Evolutionary conservation across 30 jellyfish, hydroid and myxozoan genomes (phyloP).

Genomic region (Pelagia noctiluca): DNA sequence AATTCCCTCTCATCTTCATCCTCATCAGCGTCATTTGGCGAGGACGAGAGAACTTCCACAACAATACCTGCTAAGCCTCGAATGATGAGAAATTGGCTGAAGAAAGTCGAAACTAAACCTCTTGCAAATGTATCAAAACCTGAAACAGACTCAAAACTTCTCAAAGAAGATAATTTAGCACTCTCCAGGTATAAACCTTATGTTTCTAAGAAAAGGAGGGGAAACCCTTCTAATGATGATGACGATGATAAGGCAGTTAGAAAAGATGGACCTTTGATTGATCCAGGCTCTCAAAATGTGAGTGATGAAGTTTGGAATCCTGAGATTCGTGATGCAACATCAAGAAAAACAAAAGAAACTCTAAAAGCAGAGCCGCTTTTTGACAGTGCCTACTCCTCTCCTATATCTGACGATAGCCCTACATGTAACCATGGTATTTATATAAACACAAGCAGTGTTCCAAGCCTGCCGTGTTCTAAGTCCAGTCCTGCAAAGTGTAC

Average conservation of each 20-base stretch:
- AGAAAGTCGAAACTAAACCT: background rate
- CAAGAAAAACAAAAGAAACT: background rate
- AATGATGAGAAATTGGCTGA: background rate
- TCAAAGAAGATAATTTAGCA: background rate
- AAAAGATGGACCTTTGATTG: no score
- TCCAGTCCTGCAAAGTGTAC: background rate
- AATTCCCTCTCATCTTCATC: background rate
- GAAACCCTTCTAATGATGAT: background rate
- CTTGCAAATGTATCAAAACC: background rate
- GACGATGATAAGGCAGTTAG: no score
- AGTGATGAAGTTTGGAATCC: background rate
- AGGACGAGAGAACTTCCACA: background rate
- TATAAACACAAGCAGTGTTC: no score
- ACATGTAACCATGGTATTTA: background rate
- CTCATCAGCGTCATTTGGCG: background rate
- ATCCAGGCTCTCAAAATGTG: no score
- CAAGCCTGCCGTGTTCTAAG: background rate
- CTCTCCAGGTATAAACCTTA: background rate
- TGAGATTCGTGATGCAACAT: background rate
- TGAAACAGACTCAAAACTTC: background rate
- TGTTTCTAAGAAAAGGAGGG: background rate
- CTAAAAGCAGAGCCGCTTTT: background rate
- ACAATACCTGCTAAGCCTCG: background rate
- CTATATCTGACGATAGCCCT: background rate
- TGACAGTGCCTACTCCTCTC: constrained; percentile 14